Evolutionary conservation across 2,113 vertebrate genomes (phyloP), one percentile per base, ranked within the genome.

Genomic region (Myrmophylax atrothorax): DNA sequence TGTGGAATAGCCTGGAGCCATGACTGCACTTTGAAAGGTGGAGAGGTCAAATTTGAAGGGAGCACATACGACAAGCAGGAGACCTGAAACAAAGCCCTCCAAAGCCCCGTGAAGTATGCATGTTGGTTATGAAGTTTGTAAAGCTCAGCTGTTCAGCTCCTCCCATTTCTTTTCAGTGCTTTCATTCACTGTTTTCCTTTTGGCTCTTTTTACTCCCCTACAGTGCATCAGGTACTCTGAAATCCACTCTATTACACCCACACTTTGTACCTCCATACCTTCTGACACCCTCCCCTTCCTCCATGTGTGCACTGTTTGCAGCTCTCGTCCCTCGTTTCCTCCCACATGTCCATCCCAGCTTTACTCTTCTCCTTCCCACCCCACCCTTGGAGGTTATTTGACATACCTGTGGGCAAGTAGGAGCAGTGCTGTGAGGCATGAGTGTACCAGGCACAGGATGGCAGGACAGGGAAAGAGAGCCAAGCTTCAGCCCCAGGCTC

Each of bases 51-150:
- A 74, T 3, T 2, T 7, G 40, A 76, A 62, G 49, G 6, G 18
- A 87, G 22, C 2, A 0, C 19, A 31, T 35, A 40, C 0, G 0
- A 62, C 8, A 35, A 77, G 37, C 15, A 42, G 29, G 33, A 82
- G 31, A 62, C 42, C 31, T 42, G 53, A 44, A 73, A 33, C 56
- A 29, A 52, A 28, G 13, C 18, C 4, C 53, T 56, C n/a, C 62
- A 44, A 42, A 84, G 17, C 9, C 40, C n/a, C 3, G 0, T 58
- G 63, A 93, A 55, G 40, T 93, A 77, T 7, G 8, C 1, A 3
- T 58, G 33, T 47, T 47, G 23, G n/a, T 35, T 90, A 29, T 35
- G n/a, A 79, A 52, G 26, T 46, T 35, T 20, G 52, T 63, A 49
- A 77, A 77, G n/a, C 23, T 67, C 23, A 44, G 0, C 40, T 35